These are phyloP conservation scores for Orchesella cincta DNA, from an alignment of 1,140 invertebrate genomes.

Conservation along the genomic window DNA sequence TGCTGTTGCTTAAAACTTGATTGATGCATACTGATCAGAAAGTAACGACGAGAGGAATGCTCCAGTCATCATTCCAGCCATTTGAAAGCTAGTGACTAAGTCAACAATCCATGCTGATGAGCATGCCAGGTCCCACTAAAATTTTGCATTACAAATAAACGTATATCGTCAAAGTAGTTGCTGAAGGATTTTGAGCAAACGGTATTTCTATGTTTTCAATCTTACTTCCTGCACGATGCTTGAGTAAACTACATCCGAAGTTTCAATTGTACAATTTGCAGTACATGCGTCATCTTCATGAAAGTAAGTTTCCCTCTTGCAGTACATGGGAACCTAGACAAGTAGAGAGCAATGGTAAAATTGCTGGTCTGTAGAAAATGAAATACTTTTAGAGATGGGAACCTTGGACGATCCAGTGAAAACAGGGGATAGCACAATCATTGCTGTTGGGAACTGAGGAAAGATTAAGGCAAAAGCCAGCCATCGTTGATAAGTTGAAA, in stretches of 20 bases:
- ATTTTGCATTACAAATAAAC: slow-evolving; percentile 3
- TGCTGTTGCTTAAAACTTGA: too few species aligned
- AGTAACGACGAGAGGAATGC: slow-evolving; percentile 35
- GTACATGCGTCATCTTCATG: background rate
- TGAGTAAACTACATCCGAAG: background rate
- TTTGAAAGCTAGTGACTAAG: slow-evolving; percentile 43
- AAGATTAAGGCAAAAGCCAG: slow-evolving; percentile 20
- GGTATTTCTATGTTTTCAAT: background rate
- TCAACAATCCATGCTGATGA: slow-evolving; percentile 42
- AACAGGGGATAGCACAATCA: slow-evolving; percentile 21
- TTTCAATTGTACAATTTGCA: slow-evolving; percentile 13
- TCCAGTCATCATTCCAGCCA: slow-evolving; percentile 45
- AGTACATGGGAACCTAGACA: slow-evolving; percentile 26
- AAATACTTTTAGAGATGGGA: too few species aligned
- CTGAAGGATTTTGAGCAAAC: background rate
- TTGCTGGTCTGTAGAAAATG: too few species aligned
- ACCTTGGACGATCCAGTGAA: slow-evolving; percentile 25
- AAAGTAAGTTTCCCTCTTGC: slow-evolving; percentile 22
- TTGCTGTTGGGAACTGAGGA: slow-evolving; percentile 23
- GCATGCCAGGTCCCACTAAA: slow-evolving; percentile 46
- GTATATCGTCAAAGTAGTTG: background rate
- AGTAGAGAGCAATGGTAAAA: too few species aligned
- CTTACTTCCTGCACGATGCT: slow-evolving; percentile 25
- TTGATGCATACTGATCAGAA: slow-evolving; percentile 41
- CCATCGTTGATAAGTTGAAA: slow-evolving; percentile 22